A percentile compares a stretch with the other conserved stretches of the same genome.
Conservation (phyloP, 1,140 invertebrate genomes). For the Magallana ariakensis region DNA sequence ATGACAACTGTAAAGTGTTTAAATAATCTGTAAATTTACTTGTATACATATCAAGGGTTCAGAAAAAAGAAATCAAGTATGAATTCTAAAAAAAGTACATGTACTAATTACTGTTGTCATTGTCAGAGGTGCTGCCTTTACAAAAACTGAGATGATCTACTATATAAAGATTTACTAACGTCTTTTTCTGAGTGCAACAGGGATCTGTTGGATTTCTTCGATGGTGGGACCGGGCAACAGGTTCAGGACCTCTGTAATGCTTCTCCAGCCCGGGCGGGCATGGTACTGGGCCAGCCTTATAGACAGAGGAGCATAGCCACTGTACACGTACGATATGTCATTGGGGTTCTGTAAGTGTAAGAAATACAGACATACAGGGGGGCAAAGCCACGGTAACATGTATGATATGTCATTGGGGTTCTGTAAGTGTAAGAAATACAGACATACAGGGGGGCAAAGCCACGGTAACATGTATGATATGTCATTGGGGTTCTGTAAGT, state of each 20-base stretch:
- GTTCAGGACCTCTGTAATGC: constrained; percentile 85
- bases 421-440: constrained; percentile 61
- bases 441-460: constrained; percentile 91
- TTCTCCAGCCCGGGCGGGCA: constrained; percentile 88
- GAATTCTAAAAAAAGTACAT: too few species aligned
- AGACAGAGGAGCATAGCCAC: constrained; percentile 94
- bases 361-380: constrained; percentile 82
- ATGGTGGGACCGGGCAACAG: constrained; percentile 84
- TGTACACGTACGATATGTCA: constrained; percentile 96
- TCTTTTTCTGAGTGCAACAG: constrained; percentile 78
- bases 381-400: constrained; percentile 93
- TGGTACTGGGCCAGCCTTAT: constrained; percentile 90
- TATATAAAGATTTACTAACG: constrained; percentile 65
- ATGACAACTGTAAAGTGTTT: too few species aligned
- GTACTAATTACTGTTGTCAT: too few species aligned
- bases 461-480: constrained; percentile 95
- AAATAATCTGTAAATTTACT: too few species aligned
- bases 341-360: constrained; percentile 83
- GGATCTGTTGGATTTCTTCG: constrained; percentile 82
- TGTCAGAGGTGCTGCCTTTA: too few species aligned
- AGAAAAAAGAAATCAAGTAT: too few species aligned
- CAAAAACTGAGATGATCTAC: too few species aligned
- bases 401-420: constrained; percentile 94
- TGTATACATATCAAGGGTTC: too few species aligned
- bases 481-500: constrained; percentile 86